Evolutionary conservation across 2,888 invertebrate species (phyloP), one percentile per base, ranked within the genome.

Genomic region (Drosophila monieri): DNA sequence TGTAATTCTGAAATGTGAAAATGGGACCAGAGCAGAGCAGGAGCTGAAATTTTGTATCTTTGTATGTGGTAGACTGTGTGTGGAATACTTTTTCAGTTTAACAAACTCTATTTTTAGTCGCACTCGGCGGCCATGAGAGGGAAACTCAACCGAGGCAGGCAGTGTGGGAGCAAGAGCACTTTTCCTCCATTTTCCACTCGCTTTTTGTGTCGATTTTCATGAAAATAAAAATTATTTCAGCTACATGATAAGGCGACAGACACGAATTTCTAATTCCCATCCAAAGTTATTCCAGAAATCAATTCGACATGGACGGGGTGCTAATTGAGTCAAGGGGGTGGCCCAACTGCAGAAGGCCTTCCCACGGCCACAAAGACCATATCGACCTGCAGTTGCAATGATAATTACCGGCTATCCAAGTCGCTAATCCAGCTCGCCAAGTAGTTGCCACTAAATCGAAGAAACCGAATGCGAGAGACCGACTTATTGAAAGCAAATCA

Each of bases 21-120:
- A 68, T 68, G 69, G 69, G 69, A 60, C 41, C 68, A 67, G 35
- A 35, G 18, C 18, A 18, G 18, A 18, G 2, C 18, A 18, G 18
- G 2, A 18, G 32, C 56, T 23, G 21, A 32, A 39, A 48, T 56
- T 74, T 59, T 60, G 43, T 73, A 55, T 73, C 60, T 56, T 60
- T 71, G 81, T 74, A 27, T 27, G 27, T 81, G 85, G 84, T 85
- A 86, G 86, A 23, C 84, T 80, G 86, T 23, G 86, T 23, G 84
- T 79, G 78, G 81, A 84, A 86, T 84, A 84, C 84, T 80, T 86
- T 80, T 80, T 79, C 80, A 84, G 84, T 84, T 84, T 86, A 78
- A 86, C 78, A 84, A 84, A 84, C 84, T 85, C 86, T 85, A 85
- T 85, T 86, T 86, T 77, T 85, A 85, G 84, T 79, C 18, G 85